These are phyloP conservation scores for Xiphorhynchus erythropygius DNA, from an alignment of 2,797 vertebrate species.

Conservation along the genomic window DNA sequence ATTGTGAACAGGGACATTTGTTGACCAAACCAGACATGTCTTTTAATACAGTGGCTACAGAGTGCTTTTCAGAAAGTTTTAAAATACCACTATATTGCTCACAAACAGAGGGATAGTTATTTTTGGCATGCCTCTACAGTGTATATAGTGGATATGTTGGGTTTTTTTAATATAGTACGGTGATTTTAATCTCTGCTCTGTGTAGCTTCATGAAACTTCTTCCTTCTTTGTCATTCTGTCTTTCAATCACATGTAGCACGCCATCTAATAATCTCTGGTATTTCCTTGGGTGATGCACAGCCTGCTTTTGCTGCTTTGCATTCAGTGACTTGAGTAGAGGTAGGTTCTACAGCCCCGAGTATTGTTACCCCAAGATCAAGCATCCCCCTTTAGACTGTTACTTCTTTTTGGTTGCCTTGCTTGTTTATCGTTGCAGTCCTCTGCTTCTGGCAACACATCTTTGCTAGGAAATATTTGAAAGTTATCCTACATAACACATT, in stretches of 20 bases:
- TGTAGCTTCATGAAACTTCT: neutral
- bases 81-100: neutral
- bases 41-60: conserved; percentile 12
- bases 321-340: neutral
- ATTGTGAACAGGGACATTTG: conserved; percentile 18
- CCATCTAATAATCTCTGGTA: neutral
- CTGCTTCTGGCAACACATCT: neutral
- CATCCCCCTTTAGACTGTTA: neutral
- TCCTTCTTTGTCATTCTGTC: neutral
- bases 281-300: neutral
- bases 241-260: neutral
- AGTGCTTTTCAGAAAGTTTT: conserved; percentile 4
- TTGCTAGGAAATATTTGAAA: neutral
- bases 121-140: neutral
- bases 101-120: neutral
- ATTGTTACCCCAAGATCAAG: neutral
- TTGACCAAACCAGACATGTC: conserved; percentile 6
- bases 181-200: neutral
- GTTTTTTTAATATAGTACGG: fast-evolving
- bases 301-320: neutral
- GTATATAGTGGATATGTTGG: neutral
- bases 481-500: fast-evolving
- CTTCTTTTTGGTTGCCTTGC: neutral
- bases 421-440: neutral
- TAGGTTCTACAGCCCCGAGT: neutral